phyloP scores from a whole-genome alignment of 1,140 invertebrate species.

The Mylabris phalerata region DNA sequence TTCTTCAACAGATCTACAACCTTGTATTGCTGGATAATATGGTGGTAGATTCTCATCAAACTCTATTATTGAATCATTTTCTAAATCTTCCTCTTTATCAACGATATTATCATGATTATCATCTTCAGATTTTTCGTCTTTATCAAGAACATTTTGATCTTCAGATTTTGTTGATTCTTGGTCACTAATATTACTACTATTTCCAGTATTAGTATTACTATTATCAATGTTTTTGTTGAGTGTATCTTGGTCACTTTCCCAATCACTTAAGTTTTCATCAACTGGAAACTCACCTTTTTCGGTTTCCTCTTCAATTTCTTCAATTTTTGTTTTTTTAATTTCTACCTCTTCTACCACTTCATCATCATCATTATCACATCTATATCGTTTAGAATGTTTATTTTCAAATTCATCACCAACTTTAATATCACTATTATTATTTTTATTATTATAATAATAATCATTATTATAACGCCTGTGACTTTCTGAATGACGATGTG shows the following conservation, averaged over 20 bases:
- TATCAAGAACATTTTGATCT: neutral
- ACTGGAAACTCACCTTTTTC: constrained; percentile 64
- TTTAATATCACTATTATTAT: constrained; percentile 46
- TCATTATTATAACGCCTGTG: constrained; percentile 49
- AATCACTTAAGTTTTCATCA: constrained; percentile 44
- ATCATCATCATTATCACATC: constrained; percentile 43
- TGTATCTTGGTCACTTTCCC: constrained; percentile 37
- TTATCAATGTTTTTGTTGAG: constrained; percentile 24
- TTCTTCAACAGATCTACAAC: constrained; percentile 96
- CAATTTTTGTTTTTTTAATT: constrained; percentile 53
- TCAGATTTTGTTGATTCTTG: constrained; percentile 25
- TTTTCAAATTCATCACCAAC: constrained; percentile 37
- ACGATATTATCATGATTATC: neutral
- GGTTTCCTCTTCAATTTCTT: constrained; percentile 66
- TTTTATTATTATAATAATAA: constrained; percentile 50
- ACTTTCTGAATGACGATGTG: constrained; percentile 50
- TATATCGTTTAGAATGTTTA: constrained; percentile 30
- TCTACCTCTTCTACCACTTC: constrained; percentile 51
- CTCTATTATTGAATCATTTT: constrained; percentile 34
- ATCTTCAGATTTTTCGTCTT: neutral
- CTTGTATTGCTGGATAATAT: constrained; percentile 87
- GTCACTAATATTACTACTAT: constrained; percentile 19
- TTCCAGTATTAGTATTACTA: constrained; percentile 41
- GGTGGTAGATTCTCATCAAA: constrained; percentile 62
- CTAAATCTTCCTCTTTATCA: neutral